Conservation (phyloP, 1,140 invertebrate species). For the Eumaeus atala region DNA sequence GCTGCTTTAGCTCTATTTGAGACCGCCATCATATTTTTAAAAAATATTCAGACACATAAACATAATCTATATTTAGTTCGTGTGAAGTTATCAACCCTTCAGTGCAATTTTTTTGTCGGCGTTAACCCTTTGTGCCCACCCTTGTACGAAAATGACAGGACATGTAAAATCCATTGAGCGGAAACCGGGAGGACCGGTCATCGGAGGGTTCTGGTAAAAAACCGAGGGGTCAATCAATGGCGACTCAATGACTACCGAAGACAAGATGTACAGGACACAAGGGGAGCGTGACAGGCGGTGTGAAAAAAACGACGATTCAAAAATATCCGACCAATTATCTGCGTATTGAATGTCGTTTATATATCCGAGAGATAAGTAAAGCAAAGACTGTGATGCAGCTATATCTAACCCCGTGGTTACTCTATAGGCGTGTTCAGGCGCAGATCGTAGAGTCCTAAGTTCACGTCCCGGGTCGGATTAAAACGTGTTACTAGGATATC, state of each 20-base stretch:
- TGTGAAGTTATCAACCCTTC: slow-evolving; percentile 21
- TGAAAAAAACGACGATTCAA: neutral
- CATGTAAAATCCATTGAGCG: slow-evolving; percentile 54
- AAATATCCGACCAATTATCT: too few relatives aligned
- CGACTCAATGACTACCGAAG: neutral
- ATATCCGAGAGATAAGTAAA: too few relatives aligned
- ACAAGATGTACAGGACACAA: neutral
- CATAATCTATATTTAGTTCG: slow-evolving; percentile 18
- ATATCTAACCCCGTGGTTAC: too few relatives aligned
- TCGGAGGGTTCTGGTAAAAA: slow-evolving; percentile 27
- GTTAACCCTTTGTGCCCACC: slow-evolving; percentile 38
- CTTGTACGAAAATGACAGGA: slow-evolving; percentile 41
- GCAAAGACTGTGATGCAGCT: too few relatives aligned
- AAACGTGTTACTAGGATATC: too few relatives aligned
- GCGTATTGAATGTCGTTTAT: too few relatives aligned
- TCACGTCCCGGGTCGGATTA: too few relatives aligned
- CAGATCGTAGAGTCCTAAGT: too few relatives aligned
- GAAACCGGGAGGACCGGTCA: slow-evolving; percentile 37
- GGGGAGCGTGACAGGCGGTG: neutral
- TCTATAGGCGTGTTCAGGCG: too few relatives aligned
- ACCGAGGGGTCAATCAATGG: slow-evolving; percentile 23
- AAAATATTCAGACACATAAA: slow-evolving; percentile 12
- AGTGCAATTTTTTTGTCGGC: slow-evolving; percentile 31
- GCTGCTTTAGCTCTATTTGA: too few relatives aligned
- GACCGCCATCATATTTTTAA: too few relatives aligned